Conservation (phyloP, 1,140 invertebrate genomes). For the Ctenoplectra terminalis region DNA sequence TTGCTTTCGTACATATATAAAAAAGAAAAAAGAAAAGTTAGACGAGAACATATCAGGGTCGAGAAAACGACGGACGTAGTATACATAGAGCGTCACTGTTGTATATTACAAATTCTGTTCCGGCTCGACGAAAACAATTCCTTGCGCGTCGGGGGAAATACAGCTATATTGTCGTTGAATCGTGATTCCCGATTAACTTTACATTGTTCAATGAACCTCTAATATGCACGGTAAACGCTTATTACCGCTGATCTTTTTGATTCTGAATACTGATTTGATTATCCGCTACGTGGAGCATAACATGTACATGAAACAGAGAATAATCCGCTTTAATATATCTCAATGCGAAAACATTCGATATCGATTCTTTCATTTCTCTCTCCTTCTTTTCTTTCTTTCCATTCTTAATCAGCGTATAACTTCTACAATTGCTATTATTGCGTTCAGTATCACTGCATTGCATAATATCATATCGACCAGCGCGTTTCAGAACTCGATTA, state of each 20-base stretch:
- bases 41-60: background rate
- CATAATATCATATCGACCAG: slow-evolving; percentile 39
- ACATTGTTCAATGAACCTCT: slow-evolving; percentile 40
- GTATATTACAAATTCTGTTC: slow-evolving; percentile 21
- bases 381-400: background rate
- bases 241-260: slow-evolving; percentile 61
- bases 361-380: slow-evolving; percentile 21
- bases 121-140: slow-evolving; percentile 43
- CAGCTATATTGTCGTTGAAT: slow-evolving; percentile 21
- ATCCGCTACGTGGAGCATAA: slow-evolving; percentile 49
- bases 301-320: slow-evolving; percentile 61
- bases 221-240: slow-evolving; percentile 11
- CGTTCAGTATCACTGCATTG: slow-evolving; percentile 70
- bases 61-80: background rate
- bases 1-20: background rate
- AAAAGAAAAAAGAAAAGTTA: too few relatives aligned
- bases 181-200: slow-evolving; percentile 42
- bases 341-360: slow-evolving; percentile 53
- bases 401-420: slow-evolving; percentile 44
- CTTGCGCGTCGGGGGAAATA: slow-evolving; percentile 13
- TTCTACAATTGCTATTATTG: slow-evolving; percentile 68
- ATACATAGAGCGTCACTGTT: background rate
- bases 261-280: slow-evolving; percentile 69
- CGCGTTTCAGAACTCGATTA: slow-evolving; percentile 21
- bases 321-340: slow-evolving; percentile 60